Evolutionary conservation across 2,797 vertebrate genomes (phyloP).

Genomic region (Eidolon dupreanum): DNA sequence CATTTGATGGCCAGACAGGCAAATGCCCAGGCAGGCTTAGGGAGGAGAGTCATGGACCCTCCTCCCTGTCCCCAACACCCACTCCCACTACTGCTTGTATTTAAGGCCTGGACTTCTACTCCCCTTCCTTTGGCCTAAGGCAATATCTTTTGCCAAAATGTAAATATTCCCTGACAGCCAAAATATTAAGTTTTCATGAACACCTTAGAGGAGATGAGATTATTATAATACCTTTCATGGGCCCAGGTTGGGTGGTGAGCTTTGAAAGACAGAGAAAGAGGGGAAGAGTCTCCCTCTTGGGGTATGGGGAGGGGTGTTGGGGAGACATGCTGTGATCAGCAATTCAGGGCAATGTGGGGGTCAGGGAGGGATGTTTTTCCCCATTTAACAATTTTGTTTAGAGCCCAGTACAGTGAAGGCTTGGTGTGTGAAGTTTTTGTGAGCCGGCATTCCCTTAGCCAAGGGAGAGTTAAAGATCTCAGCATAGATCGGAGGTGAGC

Average conservation of each 20-base stretch:
- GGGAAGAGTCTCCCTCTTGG: neutral
- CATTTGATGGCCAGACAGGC: neutral
- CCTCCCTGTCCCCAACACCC: neutral
- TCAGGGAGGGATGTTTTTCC: neutral
- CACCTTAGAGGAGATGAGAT: neutral
- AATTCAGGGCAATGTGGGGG: neutral
- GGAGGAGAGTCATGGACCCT: neutral
- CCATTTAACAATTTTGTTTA: neutral
- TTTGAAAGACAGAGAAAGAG: neutral
- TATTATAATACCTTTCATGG: neutral
- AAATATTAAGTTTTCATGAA: neutral
- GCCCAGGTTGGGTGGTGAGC: neutral
- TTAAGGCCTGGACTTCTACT: neutral
- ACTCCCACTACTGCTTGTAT: neutral
- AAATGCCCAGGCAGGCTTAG: neutral
- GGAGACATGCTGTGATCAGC: neutral
- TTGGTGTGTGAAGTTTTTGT: neutral
- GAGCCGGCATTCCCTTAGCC: neutral
- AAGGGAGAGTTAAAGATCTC: conserved; percentile 45
- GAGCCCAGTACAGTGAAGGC: neutral
- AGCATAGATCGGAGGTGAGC: neutral
- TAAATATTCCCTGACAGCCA: neutral
- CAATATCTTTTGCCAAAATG: neutral
- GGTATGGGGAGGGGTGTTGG: neutral
- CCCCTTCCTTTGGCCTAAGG: neutral